phyloP scores from a whole-genome alignment of 1,140 invertebrate genomes.

The Cataglyphis hispanica region DNA sequence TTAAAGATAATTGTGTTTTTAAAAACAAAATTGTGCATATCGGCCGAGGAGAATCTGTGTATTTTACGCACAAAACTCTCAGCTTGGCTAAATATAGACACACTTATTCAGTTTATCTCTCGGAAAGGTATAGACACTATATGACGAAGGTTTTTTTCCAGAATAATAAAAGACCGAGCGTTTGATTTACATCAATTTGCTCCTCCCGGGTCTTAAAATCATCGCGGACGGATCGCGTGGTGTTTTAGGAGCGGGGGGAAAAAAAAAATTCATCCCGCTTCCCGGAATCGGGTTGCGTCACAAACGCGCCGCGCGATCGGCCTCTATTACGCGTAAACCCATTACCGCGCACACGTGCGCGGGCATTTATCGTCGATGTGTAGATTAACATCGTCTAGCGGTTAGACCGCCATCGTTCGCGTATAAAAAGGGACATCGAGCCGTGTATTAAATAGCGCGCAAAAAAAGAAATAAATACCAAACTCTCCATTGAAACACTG shows the following conservation, averaged over 20 bases:
- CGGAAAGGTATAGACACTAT: background rate
- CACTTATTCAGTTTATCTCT: background rate
- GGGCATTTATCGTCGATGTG: conserved; percentile 67
- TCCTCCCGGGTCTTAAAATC: background rate
- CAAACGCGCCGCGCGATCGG: background rate
- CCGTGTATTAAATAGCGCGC: conserved; percentile 34
- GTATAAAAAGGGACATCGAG: conserved; percentile 25
- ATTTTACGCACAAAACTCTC: background rate
- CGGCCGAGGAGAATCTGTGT: background rate
- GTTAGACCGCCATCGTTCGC: background rate
- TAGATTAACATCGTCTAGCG: conserved; percentile 52
- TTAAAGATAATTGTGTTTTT: too few species aligned
- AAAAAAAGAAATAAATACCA: background rate
- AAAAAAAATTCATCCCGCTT: conserved; percentile 27
- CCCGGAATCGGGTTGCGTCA: conserved; percentile 69
- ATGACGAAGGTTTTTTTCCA: conserved; percentile 10
- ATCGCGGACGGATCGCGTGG: background rate
- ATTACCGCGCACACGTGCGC: conserved; percentile 69
- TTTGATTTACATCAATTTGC: background rate
- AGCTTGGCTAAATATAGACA: background rate
- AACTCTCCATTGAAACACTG: background rate
- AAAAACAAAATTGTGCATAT: too few species aligned
- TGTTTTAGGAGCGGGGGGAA: background rate
- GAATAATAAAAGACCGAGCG: too few species aligned
- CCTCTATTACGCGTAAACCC: conserved; percentile 69